Evolutionary conservation across 2,113 vertebrate species (phyloP), one percentile per base, ranked within the genome.

Genomic region (Anolis sagrei): DNA sequence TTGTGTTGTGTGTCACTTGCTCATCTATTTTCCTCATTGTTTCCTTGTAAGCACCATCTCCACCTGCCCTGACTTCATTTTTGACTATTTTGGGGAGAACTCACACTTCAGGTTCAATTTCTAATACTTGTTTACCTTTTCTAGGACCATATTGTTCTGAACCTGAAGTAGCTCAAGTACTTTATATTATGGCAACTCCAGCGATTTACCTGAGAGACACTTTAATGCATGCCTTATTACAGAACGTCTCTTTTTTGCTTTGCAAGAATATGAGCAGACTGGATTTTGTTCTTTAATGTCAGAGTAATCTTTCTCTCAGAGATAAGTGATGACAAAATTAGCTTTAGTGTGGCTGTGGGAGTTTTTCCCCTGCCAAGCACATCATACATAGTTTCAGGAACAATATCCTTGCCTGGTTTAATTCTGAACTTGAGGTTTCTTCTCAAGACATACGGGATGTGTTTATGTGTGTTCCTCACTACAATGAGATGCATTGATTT

Each of bases 1-100:
- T 90, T 64, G 21, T 90, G 89, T 92, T 64, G 25, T 88, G 89
- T 90, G n/a, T 62, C 54, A 51, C 61, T 25, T 32, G 5, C 48
- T 90, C 54, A 83, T 74, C 79, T 66, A 34, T 84, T 92, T 64
- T 90, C 86, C 73, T 21, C 73, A 44, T 54, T 78, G 25, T 76
- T 84, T 58, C 83, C 85, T 68, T 7, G 3, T 87, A 91, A 92
- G 87, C 39, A 92, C 84, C 85, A 68, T 8, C 25, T 77, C 90
- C 32, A 23, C 86, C 88, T 87, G 73, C 29, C 69, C 78, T 82
- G 2, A 64, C 87, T 90, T 84, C 4, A 39, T 75, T 90, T 83
- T 85, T 89, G 39, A 3, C 16, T 84, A 34, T 76, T 58, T 87
- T 21, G 81, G 76, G 76, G 74, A 87, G 85, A 90, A 90, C 61